phyloP scores from a whole-genome alignment of 2,797 vertebrate genomes.

The Geotria australis region DNA sequence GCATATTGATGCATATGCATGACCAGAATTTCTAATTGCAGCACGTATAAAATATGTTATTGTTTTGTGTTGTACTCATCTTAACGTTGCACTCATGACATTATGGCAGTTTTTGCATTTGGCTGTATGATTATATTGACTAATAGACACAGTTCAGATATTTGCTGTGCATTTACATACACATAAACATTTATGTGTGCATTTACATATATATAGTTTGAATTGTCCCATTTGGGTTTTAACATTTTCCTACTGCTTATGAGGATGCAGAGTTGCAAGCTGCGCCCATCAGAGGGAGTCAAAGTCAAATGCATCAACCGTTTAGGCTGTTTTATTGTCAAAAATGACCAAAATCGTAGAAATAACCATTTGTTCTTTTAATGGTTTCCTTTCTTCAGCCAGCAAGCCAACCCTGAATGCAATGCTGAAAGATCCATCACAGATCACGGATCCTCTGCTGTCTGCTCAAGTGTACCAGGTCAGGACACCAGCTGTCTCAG shows the following conservation, averaged over 20 bases:
- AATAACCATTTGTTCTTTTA: too few relatives aligned
- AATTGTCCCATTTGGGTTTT: not conserved
- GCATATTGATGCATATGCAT: too few relatives aligned
- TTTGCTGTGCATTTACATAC: not conserved
- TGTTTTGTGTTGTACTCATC: too few relatives aligned
- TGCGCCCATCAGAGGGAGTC: too few relatives aligned
- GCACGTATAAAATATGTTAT: too few relatives aligned
- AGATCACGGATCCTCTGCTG: conserved; percentile 59
- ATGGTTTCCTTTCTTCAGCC: conserved; percentile 10
- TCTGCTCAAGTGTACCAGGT: conserved; percentile 76
- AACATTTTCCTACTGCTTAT: not conserved
- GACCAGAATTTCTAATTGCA: too few relatives aligned
- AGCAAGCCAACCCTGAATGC: conserved; percentile 53
- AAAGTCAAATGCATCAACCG: too few relatives aligned
- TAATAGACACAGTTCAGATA: not conserved
- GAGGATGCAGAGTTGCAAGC: too few relatives aligned
- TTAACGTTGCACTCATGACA: too few relatives aligned
- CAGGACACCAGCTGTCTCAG: not conserved
- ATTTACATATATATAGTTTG: conserved; percentile 1
- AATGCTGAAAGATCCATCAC: conserved; percentile 71
- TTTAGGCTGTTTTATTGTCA: too few relatives aligned
- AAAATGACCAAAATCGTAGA: too few relatives aligned
- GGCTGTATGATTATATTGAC: not conserved
- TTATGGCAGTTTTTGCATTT: not conserved
- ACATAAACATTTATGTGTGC: not conserved